Base-by-base conservation (phyloP, 2,797 vertebrate genomes). In the Acomys russatus region DNA sequence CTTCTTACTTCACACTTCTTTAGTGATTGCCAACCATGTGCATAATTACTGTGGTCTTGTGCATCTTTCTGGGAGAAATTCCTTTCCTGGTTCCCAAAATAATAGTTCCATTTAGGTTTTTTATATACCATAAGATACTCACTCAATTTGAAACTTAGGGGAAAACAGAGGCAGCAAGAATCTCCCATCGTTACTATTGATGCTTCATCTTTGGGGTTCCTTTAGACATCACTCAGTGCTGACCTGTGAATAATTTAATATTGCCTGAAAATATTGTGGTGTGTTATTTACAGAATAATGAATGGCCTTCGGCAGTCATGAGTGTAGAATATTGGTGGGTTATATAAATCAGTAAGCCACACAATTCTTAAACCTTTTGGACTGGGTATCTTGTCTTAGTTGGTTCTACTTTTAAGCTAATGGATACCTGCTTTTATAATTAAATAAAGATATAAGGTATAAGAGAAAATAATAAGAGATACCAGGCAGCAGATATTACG, bases 231-330 rank as follows among this genome's bases (percentile, higher is more conserved):
- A 49, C 28, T 10, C 7, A 10, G 12, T 71, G 73, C 61, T 44
- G 56, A 84, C 51, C 83, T 88, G 70, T 73, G 63, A 63, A 76
- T 68, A 80, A 56, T 80, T 82, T 92, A 63, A 61, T 90, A 84
- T 68, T 93, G 20, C 35, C 66, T 59, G 56, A 80, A 93, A 78
- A 79, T 79, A 30, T 59, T 64, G 3, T 90, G 1, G 4, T 82
- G 28, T 79, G 38, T 78, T 71, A 77, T 78, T 91, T 95, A 59
- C 38, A 94, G 94, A 94, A 63, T 83, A 74, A n/a, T 74, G 90
- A 94, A 63, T 88, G 61, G 71, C 76, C 6, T 79, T 28, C 28
- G 68, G 18, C 23, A 91, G 61, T 70, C 35, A 44, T 20, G 77
- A 91, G 44, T 15, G 49, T 9, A 61, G 80, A 77, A 86, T 38